These are phyloP conservation scores for Hypsibius dujardini DNA, from an alignment of 1,140 invertebrate genomes.

Conservation along the genomic window DNA sequence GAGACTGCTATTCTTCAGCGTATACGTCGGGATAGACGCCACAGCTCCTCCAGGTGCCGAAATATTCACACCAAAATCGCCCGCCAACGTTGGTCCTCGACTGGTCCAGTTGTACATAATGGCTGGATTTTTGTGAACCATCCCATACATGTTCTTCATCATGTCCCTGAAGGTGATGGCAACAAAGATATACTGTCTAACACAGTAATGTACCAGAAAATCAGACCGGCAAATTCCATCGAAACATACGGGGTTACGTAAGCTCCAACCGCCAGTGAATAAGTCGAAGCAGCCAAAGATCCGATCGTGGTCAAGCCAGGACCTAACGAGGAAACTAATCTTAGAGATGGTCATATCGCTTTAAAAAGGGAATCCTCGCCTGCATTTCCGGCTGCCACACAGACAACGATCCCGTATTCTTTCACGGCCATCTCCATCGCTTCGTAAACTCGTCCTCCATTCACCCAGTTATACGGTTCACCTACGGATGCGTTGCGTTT, in stretches of 20 bases:
- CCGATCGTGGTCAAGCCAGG: constrained; percentile 53
- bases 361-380: too few species aligned
- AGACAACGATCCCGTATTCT: constrained; percentile 76
- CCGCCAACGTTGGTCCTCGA: constrained; percentile 60
- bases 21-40: constrained; percentile 80
- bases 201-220: too few species aligned
- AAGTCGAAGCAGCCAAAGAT: not conserved
- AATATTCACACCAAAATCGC: constrained; percentile 64
- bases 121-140: constrained; percentile 58
- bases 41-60: constrained; percentile 92
- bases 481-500: not conserved
- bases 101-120: constrained; percentile 89
- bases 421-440: constrained; percentile 74
- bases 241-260: constrained; percentile 1
- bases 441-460: constrained; percentile 55
- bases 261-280: not conserved
- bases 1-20: constrained; percentile 62
- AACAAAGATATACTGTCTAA: too few species aligned
- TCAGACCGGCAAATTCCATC: too few species aligned
- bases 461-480: constrained; percentile 20
- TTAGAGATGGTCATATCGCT: too few species aligned
- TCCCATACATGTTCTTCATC: constrained; percentile 84
- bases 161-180: too few species aligned
- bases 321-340: too few species aligned
- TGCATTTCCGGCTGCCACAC: constrained; percentile 79